Percentiles rank a stretch among this genome's conserved stretches.
phyloP scores from a whole-genome alignment of 2,113 vertebrate species.

The Porphyrio hochstetteri region DNA sequence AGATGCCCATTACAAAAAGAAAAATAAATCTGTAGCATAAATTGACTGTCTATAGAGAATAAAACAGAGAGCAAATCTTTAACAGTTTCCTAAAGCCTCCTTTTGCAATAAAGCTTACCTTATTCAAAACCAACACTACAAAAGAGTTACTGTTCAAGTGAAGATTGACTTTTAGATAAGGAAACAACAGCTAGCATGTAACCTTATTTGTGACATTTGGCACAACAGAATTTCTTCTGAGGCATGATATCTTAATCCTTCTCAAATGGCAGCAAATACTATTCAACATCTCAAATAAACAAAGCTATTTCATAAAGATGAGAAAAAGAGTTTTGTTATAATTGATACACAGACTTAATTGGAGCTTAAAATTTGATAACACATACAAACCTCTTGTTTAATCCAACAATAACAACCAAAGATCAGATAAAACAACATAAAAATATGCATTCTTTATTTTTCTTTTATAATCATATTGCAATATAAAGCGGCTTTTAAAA shows the following conservation, averaged over 20 bases:
- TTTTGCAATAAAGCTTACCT: background rate
- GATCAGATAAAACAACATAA: background rate
- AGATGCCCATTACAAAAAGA: background rate
- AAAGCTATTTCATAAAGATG: background rate
- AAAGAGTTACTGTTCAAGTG: background rate
- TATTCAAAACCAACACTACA: background rate
- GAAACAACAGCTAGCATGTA: background rate
- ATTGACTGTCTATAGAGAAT: background rate
- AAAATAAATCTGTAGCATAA: background rate
- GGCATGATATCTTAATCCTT: background rate
- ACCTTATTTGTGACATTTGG: background rate
- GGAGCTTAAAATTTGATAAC: background rate
- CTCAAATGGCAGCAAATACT: background rate
- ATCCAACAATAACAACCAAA: background rate
- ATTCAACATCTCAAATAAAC: background rate
- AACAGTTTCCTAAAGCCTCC: background rate
- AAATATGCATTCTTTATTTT: background rate
- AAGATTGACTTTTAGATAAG: background rate
- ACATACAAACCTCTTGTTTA: background rate
- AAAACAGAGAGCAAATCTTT: background rate
- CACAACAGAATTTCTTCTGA: background rate
- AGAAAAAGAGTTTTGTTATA: rapidly evolving
- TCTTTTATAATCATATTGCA: background rate
- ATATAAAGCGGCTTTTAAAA: background rate
- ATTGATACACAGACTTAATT: background rate